Conservation (phyloP, 2,797 vertebrate species). For the Mallotus villosus region DNA sequence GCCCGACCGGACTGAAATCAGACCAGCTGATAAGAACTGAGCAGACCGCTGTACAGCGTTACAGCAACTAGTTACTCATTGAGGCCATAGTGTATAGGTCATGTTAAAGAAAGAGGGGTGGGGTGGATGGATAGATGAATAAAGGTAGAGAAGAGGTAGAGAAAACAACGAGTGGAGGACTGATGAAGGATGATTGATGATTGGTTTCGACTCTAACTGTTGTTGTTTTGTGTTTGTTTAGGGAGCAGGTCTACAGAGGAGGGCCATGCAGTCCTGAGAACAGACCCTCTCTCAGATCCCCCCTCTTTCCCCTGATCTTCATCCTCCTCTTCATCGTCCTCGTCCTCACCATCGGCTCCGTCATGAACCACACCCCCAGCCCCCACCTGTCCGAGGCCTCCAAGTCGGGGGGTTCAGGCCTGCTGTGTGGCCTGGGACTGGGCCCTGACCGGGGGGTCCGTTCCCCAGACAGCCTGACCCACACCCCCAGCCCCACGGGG, state of each 20-base stretch:
- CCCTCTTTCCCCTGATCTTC: background rate
- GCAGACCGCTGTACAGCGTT: no score
- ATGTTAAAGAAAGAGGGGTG: no score
- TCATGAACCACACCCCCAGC: conserved; percentile 90
- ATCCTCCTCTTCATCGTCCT: no score
- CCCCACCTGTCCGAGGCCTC: conserved; percentile 83
- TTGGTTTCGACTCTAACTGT: background rate
- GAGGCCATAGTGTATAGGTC: no score
- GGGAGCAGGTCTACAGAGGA: conserved; percentile 32
- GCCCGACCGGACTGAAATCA: no score
- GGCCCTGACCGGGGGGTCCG: conserved; percentile 80
- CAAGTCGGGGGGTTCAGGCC: conserved; percentile 71
- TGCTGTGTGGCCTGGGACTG: conserved; percentile 84
- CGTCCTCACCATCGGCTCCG: conserved; percentile 28
- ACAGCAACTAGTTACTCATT: no score
- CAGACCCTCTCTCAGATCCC: background rate
- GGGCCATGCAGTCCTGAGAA: conserved; percentile 50
- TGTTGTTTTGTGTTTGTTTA: conserved; percentile 36
- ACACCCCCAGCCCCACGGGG: conserved; percentile 83
- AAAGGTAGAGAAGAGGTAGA: no score
- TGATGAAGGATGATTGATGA: background rate
- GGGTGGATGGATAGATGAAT: no score
- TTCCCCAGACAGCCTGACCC: conserved; percentile 79
- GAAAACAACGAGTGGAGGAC: background rate
- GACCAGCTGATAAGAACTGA: no score